Evolutionary conservation across 2,113 vertebrate genomes (phyloP), one percentile per base, ranked within the genome.

Genomic region (Arvicanthis niloticus): DNA sequence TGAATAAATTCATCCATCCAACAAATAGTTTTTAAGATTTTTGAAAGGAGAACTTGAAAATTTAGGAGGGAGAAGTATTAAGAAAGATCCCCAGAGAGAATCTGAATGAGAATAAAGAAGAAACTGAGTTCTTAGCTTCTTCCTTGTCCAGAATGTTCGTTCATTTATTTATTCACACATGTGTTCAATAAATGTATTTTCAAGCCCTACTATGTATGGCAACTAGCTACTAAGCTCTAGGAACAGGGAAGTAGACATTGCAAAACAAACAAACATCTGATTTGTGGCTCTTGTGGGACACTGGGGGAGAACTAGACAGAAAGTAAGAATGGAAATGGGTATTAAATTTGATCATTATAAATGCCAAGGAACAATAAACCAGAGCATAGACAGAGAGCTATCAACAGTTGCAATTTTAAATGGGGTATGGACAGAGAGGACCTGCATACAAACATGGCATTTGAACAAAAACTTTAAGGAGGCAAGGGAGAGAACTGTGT

Each of bases 1-100:
- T 75, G 62, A 53, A 95, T 77, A 82, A 95, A 90, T 60, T 10
- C 56, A 88, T 90, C 78, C 65, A 77, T 62, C 87, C 34, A 77
- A 88, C 75, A 92, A 95, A n/a, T 45, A 72, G 24, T 24, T 75
- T 77, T 87, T 93, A 34, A 88, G 21, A 15, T 92, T 84, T 91
- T 16, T 80, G 60, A 78, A 88, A 95, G 40, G 45, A 72, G 10
- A 95, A 95, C 24, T 67, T 93, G 26, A 22, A 97, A 93, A 77
- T 93, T 92, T 60, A 89, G 89, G 16, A 87, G 31, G 67, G n/a
- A 93, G 15, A 91, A 96, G 24, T 21, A 84, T 90, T 96, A 42
- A 93, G 58, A 82, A 58, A 80, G 73, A 95, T 78, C 10, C 85
- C 12, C 40, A 65, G 48, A 76, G n/a, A 90, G 40, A 24, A 88